A percentile compares a stretch with the other conserved stretches of the same genome.
Conservation (phyloP, 2,113 vertebrate genomes). For the Lycaon pictus region DNA sequence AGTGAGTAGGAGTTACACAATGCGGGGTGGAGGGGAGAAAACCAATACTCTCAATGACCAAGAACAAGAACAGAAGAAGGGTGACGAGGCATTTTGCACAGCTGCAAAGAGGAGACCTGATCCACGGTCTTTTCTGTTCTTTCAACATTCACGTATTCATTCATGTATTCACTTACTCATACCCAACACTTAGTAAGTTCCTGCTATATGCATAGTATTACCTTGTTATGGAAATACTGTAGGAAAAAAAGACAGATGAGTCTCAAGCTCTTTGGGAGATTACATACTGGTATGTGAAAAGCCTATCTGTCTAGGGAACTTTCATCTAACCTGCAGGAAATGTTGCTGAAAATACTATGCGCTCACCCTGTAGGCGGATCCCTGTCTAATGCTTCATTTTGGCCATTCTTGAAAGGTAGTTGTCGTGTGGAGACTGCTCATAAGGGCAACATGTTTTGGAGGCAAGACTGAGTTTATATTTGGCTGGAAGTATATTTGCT, state of each 20-base stretch:
- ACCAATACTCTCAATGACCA: not conserved
- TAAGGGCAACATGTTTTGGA: not conserved
- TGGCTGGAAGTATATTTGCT: not conserved
- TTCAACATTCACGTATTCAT: not conserved
- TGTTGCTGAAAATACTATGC: not conserved
- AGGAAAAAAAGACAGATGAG: not conserved
- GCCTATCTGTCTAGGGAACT: not conserved
- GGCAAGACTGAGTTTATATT: conserved; percentile 1
- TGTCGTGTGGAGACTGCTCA: not conserved
- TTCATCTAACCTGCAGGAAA: not conserved
- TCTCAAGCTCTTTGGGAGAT: not conserved
- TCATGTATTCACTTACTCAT: not conserved
- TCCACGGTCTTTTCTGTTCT: not conserved
- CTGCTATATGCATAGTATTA: not conserved
- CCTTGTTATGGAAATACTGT: not conserved
- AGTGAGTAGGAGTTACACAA: not conserved
- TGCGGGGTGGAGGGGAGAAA: not conserved
- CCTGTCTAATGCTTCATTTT: not conserved
- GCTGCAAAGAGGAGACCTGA: not conserved
- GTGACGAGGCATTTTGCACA: not conserved
- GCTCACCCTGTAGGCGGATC: not conserved
- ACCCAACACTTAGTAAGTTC: not conserved
- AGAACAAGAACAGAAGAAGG: not conserved
- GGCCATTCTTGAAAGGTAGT: not conserved
- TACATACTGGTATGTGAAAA: not conserved